These are phyloP conservation scores for Drosophila asahinai DNA, from an alignment of 1,140 invertebrate species.

Conservation along the genomic window DNA sequence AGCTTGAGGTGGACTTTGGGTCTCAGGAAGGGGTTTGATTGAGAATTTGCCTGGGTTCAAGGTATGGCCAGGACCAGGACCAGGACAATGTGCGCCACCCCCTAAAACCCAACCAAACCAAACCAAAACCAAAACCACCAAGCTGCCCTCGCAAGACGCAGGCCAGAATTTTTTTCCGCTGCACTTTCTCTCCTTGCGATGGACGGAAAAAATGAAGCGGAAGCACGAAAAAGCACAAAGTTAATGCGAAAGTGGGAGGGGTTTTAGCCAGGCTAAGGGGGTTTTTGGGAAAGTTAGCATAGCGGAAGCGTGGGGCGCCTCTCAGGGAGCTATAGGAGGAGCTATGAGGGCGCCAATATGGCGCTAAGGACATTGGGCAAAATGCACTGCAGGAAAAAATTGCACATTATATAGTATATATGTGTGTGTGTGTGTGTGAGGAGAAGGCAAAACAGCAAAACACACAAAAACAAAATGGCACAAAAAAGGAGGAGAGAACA, in stretches of 20 bases:
- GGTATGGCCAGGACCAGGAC: conserved; percentile 59
- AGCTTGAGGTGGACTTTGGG: conserved; percentile 41
- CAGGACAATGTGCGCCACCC: conserved; percentile 49
- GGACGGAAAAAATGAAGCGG: conserved; percentile 74
- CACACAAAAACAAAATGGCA: conserved; percentile 82
- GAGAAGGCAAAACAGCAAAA: conserved; percentile 75
- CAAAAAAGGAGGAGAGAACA: conserved; percentile 54
- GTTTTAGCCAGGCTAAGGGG: neutral
- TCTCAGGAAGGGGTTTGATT: conserved; percentile 16
- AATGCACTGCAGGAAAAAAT: conserved; percentile 72
- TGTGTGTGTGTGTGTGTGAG: conserved; percentile 29
- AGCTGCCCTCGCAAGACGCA: conserved; percentile 44
- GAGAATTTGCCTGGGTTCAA: conserved; percentile 49
- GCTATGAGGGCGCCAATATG: conserved; percentile 63
- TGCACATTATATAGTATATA: conserved; percentile 69
- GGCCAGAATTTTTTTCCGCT: conserved; percentile 59
- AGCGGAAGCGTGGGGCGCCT: neutral
- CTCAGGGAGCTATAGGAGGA: conserved; percentile 37
- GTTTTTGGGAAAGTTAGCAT: conserved; percentile 14
- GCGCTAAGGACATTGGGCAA: conserved; percentile 81
- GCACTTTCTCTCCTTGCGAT: conserved; percentile 48
- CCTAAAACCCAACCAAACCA: no score
- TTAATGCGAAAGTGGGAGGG: conserved; percentile 63
- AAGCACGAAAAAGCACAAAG: conserved; percentile 81
- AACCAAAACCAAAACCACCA: neutral